Evolutionary conservation across 2,888 invertebrate genomes (phyloP).

Genomic region (Orgyia antiqua): DNA sequence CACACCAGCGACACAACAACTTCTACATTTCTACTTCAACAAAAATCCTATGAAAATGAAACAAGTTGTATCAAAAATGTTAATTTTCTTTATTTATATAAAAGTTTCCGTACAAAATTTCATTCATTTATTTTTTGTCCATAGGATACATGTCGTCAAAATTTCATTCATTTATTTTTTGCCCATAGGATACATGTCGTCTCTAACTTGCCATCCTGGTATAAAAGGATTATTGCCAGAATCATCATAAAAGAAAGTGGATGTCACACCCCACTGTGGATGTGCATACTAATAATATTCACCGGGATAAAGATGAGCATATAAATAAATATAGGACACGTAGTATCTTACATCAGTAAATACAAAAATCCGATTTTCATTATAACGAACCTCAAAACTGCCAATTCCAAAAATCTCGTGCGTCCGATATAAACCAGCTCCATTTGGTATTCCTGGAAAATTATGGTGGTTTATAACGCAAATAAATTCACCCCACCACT

Average conservation of each 20-base stretch:
- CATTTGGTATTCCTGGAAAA: slow-evolving; percentile 39
- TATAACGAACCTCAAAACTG: slow-evolving; percentile 52
- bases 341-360: slow-evolving; percentile 55
- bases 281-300: slow-evolving; percentile 55
- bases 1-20: too few species aligned
- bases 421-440: slow-evolving; percentile 29
- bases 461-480: slow-evolving; percentile 32
- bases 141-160: neutral
- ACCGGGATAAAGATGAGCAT: slow-evolving; percentile 23
- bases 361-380: slow-evolving; percentile 42
- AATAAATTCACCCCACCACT: slow-evolving; percentile 56
- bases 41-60: too few species aligned
- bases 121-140: neutral
- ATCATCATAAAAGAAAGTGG: slow-evolving; percentile 3
- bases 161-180: slow-evolving; percentile 9
- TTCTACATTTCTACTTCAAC: too few species aligned
- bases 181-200: slow-evolving; percentile 22
- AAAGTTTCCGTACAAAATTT: neutral
- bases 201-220: slow-evolving; percentile 6
- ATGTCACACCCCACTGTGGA: slow-evolving; percentile 34
- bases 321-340: slow-evolving; percentile 18
- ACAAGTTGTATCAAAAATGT: too few species aligned
- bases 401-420: slow-evolving; percentile 32
- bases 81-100: neutral
- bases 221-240: slow-evolving; percentile 9